Percentiles rank a stretch among this genome's conserved stretches.
These are phyloP conservation scores for Drosophila pullipes DNA, from an alignment of 2,888 invertebrate genomes.

Conservation along the genomic window DNA sequence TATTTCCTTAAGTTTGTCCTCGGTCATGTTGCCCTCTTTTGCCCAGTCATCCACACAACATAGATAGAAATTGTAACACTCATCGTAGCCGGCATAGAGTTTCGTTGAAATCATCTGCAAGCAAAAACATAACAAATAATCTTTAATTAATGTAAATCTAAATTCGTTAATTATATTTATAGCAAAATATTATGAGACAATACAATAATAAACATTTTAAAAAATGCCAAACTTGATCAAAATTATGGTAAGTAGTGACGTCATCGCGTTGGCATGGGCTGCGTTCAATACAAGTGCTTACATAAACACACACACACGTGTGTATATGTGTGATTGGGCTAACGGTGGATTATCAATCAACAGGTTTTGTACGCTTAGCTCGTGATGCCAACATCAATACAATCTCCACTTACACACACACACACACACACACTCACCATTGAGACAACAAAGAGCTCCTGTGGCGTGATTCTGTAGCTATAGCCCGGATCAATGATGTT, in stretches of 20 bases:
- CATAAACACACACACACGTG: slow-evolving; percentile 22
- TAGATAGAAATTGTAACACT: slow-evolving; percentile 88
- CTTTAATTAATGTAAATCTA: too few species aligned
- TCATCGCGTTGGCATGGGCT: slow-evolving; percentile 23
- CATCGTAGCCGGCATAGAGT: slow-evolving; percentile 97
- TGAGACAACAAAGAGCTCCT: slow-evolving; percentile 97
- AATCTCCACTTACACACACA: not conserved
- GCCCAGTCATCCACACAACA: slow-evolving; percentile 94
- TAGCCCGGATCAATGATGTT: slow-evolving; percentile 93
- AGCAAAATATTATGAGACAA: not conserved
- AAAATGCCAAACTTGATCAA: not conserved
- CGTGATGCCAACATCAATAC: slow-evolving; percentile 2
- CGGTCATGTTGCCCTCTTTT: slow-evolving; percentile 90
- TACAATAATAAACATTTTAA: not conserved
- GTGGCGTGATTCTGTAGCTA: slow-evolving; percentile 92
- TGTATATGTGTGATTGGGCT: slow-evolving; percentile 29
- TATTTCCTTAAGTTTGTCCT: slow-evolving; percentile 91
- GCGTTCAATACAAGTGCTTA: slow-evolving; percentile 9
- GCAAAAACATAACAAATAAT: slow-evolving; percentile 35
- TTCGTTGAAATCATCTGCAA: slow-evolving; percentile 97
- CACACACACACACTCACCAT: slow-evolving; percentile 88
- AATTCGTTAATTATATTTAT: not conserved
- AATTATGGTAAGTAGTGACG: slow-evolving; percentile 36
- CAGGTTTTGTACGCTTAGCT: slow-evolving; percentile 50
- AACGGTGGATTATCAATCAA: slow-evolving; percentile 60